phyloP scores from a whole-genome alignment of 1,140 invertebrate species.

The Euglossa dilemma region DNA sequence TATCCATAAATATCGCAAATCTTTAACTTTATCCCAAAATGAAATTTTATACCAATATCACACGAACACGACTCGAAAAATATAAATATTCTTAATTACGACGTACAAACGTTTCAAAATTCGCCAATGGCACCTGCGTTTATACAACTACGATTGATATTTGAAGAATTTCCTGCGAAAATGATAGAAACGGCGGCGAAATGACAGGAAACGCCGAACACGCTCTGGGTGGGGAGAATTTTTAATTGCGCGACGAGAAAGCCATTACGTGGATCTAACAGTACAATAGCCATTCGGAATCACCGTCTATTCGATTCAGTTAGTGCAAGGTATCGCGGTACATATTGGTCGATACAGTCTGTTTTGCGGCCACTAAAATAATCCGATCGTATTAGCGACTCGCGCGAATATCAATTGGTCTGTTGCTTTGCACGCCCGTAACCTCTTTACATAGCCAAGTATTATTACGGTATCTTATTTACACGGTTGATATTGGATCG shows the following conservation, averaged over 20 bases:
- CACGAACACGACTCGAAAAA: no score
- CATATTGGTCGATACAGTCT: constrained; percentile 21
- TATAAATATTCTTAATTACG: no score
- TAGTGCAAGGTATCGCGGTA: neutral
- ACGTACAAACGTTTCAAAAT: no score
- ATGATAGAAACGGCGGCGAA: neutral
- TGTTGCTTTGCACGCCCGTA: neutral
- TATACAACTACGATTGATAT: no score
- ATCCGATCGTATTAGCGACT: constrained; percentile 31
- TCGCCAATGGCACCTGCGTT: no score
- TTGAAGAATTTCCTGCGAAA: neutral
- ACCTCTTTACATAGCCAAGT: constrained; percentile 21
- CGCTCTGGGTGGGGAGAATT: neutral
- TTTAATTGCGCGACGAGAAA: neutral
- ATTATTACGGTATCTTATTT: constrained; percentile 36
- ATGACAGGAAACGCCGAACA: no score
- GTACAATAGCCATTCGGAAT: constrained; percentile 24
- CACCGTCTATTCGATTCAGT: constrained; percentile 17
- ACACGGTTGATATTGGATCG: neutral
- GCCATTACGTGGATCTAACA: neutral
- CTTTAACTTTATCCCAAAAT: no score
- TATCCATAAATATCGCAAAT: no score
- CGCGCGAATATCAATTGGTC: constrained; percentile 26
- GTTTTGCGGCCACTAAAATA: constrained; percentile 30
- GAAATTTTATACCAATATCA: no score